Conservation (phyloP, 2,888 invertebrate genomes). For the Lasioglossum villosulum region DNA sequence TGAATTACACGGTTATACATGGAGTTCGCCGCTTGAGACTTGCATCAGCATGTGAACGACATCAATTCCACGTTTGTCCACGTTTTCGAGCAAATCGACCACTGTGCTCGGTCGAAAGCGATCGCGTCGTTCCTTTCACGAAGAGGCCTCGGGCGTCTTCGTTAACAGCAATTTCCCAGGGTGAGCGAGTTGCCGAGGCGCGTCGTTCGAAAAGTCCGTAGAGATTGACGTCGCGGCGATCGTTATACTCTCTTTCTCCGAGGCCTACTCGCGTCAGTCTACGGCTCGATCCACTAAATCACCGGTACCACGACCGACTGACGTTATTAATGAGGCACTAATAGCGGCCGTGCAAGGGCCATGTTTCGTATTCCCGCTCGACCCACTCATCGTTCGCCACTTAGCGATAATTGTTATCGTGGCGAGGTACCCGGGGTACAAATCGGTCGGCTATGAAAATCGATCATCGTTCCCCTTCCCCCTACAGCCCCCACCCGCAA, state of each 20-base stretch:
- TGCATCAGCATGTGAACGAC: background rate
- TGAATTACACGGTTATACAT: background rate
- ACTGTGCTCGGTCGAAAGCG: background rate
- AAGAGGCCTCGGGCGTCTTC: constrained; percentile 49
- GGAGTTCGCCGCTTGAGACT: background rate
- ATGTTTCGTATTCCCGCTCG: constrained; percentile 76
- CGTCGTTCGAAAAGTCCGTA: constrained; percentile 13
- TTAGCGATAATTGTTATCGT: constrained; percentile 73
- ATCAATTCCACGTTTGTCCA: background rate
- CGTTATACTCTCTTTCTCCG: constrained; percentile 66
- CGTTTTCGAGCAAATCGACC: background rate
- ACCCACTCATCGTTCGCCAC: constrained; percentile 73
- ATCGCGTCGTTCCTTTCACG: constrained; percentile 24
- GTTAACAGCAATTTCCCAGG: constrained; percentile 61
- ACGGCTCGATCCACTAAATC: constrained; percentile 65
- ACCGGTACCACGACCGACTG: constrained; percentile 63
- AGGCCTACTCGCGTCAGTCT: constrained; percentile 11
- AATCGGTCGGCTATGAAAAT: constrained; percentile 60
- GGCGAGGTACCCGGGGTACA: constrained; percentile 48
- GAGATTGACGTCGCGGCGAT: constrained; percentile 58
- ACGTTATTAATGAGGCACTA: constrained; percentile 79
- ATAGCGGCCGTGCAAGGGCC: constrained; percentile 70
- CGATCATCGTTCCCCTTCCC: constrained; percentile 39
- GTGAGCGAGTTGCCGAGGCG: background rate
- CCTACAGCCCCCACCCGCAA: accelerated